Evolutionary conservation across 2,113 vertebrate species (phyloP).

Genomic region (Chunga burmeisteri): DNA sequence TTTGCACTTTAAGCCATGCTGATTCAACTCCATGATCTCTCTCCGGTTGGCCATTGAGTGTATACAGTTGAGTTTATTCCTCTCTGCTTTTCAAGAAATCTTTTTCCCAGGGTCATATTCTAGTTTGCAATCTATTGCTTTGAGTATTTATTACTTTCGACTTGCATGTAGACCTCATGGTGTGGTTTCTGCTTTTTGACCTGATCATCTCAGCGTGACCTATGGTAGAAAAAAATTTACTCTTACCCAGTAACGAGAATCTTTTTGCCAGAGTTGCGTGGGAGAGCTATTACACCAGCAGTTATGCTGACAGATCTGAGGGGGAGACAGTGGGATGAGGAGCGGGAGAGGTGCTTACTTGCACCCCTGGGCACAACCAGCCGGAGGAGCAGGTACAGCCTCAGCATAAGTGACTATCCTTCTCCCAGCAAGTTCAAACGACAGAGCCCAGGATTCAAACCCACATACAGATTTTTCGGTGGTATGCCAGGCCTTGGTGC

Average conservation of each 20-base stretch:
- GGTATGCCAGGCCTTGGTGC: neutral
- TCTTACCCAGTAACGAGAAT: neutral
- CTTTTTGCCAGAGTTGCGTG: neutral
- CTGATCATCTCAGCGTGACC: neutral
- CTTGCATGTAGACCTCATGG: neutral
- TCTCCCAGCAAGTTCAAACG: neutral
- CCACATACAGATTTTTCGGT: neutral
- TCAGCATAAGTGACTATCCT: neutral
- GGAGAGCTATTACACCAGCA: neutral
- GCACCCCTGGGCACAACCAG: neutral
- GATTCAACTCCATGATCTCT: neutral
- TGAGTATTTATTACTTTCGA: neutral
- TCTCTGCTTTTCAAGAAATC: neutral
- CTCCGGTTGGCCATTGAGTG: neutral
- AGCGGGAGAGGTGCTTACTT: neutral
- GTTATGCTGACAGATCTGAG: neutral
- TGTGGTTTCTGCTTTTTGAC: neutral
- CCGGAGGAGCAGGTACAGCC: neutral
- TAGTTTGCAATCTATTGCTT: neutral
- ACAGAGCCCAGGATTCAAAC: neutral
- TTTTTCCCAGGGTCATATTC: neutral
- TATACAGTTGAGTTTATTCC: neutral
- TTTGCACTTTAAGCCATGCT: neutral
- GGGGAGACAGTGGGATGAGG: neutral
- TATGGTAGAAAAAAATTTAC: neutral